Evolutionary conservation across 2,113 vertebrate genomes (phyloP).

Genomic region (Ptilorrhoa leucosticta): DNA sequence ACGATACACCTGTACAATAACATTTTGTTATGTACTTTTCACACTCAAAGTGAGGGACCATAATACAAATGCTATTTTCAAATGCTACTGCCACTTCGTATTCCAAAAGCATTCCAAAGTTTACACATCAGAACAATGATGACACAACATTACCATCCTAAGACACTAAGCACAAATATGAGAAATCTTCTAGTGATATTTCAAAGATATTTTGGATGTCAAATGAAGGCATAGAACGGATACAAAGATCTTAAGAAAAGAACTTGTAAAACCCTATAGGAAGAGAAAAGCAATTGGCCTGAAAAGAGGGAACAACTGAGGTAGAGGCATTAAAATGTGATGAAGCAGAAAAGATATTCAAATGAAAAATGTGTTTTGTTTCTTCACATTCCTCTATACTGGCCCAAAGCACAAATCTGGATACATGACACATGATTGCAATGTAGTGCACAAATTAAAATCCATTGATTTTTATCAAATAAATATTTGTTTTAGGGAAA

Average conservation of each 20-base stretch:
- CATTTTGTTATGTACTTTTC: background rate
- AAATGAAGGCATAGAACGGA: background rate
- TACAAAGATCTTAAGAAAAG: background rate
- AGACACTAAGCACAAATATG: background rate
- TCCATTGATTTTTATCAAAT: background rate
- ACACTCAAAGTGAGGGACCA: background rate
- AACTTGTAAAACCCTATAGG: background rate
- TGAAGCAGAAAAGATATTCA: background rate
- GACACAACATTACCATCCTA: background rate
- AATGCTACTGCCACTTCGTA: no score
- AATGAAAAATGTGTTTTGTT: background rate
- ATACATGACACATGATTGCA: background rate
- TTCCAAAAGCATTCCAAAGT: no score
- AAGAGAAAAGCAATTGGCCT: background rate
- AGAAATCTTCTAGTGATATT: background rate
- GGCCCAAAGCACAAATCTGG: background rate
- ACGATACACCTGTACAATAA: background rate
- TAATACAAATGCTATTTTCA: background rate
- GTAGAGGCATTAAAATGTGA: background rate
- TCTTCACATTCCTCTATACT: background rate
- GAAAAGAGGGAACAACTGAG: background rate
- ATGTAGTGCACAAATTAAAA: slow-evolving; percentile 12
- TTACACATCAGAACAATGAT: background rate
- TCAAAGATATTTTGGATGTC: background rate
- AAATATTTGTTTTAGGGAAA: background rate